phyloP scores from a whole-genome alignment of 2,888 invertebrate species.

The Netelia inedita region DNA sequence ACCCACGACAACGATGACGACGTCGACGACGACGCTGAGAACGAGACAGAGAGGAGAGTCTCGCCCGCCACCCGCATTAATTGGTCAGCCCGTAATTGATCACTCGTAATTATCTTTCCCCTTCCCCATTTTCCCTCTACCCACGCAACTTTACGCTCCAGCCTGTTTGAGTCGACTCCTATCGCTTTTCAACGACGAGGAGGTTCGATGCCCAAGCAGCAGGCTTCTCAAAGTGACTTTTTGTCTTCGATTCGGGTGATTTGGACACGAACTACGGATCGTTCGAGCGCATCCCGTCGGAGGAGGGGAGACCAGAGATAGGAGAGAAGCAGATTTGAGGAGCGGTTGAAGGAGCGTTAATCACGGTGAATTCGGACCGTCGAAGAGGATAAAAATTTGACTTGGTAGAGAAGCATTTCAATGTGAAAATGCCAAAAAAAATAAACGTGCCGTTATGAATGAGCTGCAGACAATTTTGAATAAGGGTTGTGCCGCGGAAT shows the following conservation, averaged over 20 bases:
- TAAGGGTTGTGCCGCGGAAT: too few relatives aligned
- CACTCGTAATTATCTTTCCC: conserved; percentile 67
- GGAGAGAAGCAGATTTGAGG: conserved; percentile 20
- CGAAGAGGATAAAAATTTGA: conserved; percentile 26
- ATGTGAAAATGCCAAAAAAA: too few relatives aligned
- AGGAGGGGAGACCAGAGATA: conserved; percentile 5
- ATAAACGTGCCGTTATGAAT: too few relatives aligned
- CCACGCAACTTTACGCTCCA: conserved; percentile 18
- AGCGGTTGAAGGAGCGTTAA: conserved; percentile 26
- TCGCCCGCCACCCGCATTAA: conserved; percentile 54
- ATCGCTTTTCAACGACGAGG: conserved; percentile 33
- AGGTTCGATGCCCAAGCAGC: conserved; percentile 36
- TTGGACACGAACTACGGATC: conserved; percentile 23
- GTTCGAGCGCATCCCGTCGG: conserved; percentile 12
- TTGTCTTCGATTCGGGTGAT: conserved; percentile 38
- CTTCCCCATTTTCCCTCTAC: conserved; percentile 18
- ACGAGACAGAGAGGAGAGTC: not conserved
- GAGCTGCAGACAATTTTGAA: too few relatives aligned
- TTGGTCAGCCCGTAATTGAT: conserved; percentile 72
- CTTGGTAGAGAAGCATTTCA: not conserved
- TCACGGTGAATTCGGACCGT: conserved; percentile 14
- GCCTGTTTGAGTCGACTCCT: conserved; percentile 25
- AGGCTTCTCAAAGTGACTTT: conserved; percentile 55
- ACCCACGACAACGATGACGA: conserved; percentile 2
- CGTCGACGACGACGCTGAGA: conserved; percentile 11